Evolutionary conservation across 2,113 vertebrate genomes (phyloP).

Genomic region (Ceratotherium simum): DNA sequence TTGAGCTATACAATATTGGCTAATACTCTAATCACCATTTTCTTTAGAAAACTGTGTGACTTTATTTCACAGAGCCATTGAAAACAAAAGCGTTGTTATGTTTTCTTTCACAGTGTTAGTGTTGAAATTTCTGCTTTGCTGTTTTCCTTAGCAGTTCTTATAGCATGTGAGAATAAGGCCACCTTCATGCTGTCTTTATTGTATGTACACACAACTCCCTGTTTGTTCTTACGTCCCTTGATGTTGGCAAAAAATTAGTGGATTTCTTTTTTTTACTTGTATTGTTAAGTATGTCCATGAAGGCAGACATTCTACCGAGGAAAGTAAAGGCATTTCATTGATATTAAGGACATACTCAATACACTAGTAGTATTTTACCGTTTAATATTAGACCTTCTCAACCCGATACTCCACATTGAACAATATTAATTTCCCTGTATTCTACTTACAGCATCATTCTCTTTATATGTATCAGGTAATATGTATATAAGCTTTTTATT

Average conservation of each 20-base stretch:
- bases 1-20: neutral
- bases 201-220: neutral
- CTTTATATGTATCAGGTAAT: neutral
- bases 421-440: neutral
- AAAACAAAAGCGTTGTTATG: neutral
- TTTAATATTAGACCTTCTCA: neutral
- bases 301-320: neutral
- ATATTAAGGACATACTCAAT: neutral
- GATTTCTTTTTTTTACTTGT: neutral
- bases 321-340: neutral
- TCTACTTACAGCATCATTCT: neutral
- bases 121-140: neutral
- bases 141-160: neutral
- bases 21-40: neutral
- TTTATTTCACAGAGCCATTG: neutral
- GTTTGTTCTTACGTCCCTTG: neutral
- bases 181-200: neutral
- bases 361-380: neutral
- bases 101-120: neutral
- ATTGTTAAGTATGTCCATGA: neutral
- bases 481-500: neutral
- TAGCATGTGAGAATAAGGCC: neutral
- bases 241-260: neutral
- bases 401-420: neutral
- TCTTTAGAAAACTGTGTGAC: neutral